Percentiles rank a stretch among this genome's conserved stretches.
Conservation (phyloP, 1,140 invertebrate genomes). For the Monochamus saltuarius region DNA sequence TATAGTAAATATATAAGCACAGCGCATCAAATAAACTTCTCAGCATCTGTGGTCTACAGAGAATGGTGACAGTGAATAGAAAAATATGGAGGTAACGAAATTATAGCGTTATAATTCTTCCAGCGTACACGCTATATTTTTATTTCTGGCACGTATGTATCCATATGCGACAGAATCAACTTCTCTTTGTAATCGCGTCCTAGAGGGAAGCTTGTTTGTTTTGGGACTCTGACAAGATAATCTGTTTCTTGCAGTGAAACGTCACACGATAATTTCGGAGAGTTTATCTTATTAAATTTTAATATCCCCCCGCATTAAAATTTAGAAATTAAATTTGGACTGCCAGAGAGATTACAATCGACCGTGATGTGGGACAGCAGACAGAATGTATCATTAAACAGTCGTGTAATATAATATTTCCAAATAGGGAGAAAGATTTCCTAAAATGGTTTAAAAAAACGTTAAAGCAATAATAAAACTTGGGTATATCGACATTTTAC, state of each 20-base stretch:
- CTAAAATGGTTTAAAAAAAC: too few species aligned
- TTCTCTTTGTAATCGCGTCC: constrained; percentile 23
- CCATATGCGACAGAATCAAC: constrained; percentile 17
- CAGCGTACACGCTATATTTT: constrained; percentile 17
- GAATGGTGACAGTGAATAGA: background rate
- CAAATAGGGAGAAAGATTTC: too few species aligned
- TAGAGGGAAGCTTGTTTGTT: constrained; percentile 11
- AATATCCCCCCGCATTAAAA: background rate
- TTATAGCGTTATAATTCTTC: constrained; percentile 8
- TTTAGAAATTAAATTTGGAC: background rate
- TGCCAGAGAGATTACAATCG: background rate
- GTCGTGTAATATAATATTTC: too few species aligned
- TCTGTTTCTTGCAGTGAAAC: constrained; percentile 5
- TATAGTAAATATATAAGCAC: too few species aligned
- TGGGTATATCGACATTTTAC: too few species aligned
- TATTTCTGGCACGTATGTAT: constrained; percentile 23
- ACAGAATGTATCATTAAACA: too few species aligned
- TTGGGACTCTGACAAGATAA: constrained; percentile 19
- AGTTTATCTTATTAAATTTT: background rate
- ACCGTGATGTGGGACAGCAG: too few species aligned
- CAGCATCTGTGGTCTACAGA: background rate
- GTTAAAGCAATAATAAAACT: too few species aligned
- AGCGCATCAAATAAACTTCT: too few species aligned
- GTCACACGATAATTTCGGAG: background rate
- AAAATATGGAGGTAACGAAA: background rate